These are phyloP conservation scores for Ciconia nigra DNA, from an alignment of 2,797 vertebrate genomes.

Conservation along the genomic window DNA sequence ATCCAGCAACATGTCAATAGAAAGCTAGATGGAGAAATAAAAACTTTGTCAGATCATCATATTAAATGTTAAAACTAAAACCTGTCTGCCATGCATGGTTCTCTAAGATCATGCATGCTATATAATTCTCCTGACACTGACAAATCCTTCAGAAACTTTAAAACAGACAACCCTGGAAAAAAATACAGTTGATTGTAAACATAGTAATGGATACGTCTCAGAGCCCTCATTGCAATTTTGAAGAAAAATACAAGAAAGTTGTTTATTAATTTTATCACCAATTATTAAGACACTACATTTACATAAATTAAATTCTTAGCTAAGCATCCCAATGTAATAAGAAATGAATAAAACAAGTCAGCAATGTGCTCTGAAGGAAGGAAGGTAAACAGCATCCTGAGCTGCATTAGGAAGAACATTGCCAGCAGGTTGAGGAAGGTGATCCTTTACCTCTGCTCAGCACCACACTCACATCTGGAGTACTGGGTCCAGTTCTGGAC, in stretches of 20 bases:
- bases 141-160: neutral
- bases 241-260: neutral
- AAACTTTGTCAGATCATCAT: neutral
- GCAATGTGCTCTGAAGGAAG: neutral
- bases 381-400: neutral
- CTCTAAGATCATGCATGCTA: neutral
- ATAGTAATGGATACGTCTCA: neutral
- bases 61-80: neutral
- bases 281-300: neutral
- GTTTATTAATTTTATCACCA: neutral
- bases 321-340: neutral
- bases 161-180: neutral
- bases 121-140: neutral
- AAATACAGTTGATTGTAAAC: neutral
- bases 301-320: neutral
- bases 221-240: neutral
- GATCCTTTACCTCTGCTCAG: neutral
- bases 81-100: neutral
- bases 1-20: neutral
- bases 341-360: neutral
- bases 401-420: neutral
- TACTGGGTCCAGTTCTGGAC: neutral
- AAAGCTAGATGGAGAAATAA: neutral
- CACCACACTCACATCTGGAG: neutral
- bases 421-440: neutral